Conservation (phyloP, 2,888 invertebrate species). For the Latrodectus hesperus region DNA sequence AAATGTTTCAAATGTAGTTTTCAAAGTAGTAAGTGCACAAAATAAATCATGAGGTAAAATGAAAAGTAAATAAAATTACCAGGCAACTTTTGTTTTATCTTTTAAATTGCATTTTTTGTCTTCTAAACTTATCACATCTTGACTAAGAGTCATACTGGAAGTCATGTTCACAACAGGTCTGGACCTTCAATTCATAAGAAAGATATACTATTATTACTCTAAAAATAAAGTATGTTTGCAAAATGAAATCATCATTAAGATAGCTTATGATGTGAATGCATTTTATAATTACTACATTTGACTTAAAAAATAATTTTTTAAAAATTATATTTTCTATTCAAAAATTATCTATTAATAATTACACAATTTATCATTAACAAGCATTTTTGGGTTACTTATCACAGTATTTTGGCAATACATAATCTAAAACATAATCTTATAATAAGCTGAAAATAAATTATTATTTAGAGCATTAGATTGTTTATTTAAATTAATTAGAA, state of each 20-base stretch:
- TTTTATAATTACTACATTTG: neutral
- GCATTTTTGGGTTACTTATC: too few species aligned
- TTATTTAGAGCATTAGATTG: too few species aligned
- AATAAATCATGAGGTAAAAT: neutral
- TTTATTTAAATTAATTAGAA: too few species aligned
- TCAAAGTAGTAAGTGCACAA: too few species aligned
- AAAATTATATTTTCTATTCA: neutral
- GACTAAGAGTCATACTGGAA: constrained; percentile 82
- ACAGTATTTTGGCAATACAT: too few species aligned
- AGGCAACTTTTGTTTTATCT: constrained; percentile 82
- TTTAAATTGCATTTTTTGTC: constrained; percentile 83
- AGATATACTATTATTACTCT: neutral
- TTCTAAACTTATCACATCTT: constrained; percentile 84
- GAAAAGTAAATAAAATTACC: constrained; percentile 73
- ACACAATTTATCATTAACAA: too few species aligned
- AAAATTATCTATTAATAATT: neutral
- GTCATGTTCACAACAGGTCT: constrained; percentile 91
- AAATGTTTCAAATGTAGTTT: neutral
- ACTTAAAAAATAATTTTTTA: neutral
- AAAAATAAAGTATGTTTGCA: too few species aligned
- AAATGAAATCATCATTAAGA: too few species aligned
- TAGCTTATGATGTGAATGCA: too few species aligned
- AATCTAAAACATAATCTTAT: too few species aligned
- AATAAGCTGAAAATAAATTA: too few species aligned
- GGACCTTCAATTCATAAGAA: constrained; percentile 76